Percentiles rank a stretch among this genome's conserved stretches.
phyloP scores from a whole-genome alignment of 2,113 vertebrate species.

The Cacatua alba region DNA sequence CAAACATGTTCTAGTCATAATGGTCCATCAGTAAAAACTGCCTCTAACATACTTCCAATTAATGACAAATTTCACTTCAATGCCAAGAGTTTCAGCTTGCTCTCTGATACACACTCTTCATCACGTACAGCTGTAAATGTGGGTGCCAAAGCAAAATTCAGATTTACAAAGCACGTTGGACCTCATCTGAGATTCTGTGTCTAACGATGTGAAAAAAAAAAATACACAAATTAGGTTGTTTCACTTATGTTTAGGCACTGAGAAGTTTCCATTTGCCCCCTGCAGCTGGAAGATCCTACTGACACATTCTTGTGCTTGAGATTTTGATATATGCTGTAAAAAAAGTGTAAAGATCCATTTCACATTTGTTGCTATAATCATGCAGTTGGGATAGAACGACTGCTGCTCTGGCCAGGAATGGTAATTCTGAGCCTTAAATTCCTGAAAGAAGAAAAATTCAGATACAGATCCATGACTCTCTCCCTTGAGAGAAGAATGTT shows the following conservation, averaged over 20 bases:
- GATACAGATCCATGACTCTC: neutral
- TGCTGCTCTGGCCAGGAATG: neutral
- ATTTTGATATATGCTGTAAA: neutral
- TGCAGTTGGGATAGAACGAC: neutral
- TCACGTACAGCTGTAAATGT: neutral
- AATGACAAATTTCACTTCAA: neutral
- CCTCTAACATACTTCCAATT: neutral
- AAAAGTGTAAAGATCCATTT: neutral
- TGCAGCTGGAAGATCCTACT: neutral
- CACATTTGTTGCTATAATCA: neutral
- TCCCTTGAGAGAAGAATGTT: neutral
- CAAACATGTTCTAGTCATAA: neutral
- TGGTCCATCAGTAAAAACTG: neutral
- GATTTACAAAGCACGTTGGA: neutral
- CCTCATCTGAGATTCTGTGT: neutral
- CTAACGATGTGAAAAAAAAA: neutral
- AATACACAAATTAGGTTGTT: neutral
- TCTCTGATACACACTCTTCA: neutral
- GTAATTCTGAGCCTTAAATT: neutral
- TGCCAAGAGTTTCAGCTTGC: neutral
- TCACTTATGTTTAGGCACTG: neutral
- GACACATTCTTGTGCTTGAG: neutral
- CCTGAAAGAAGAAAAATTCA: neutral
- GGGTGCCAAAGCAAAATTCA: neutral
- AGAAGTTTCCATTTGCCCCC: neutral